Evolutionary conservation across 2,797 vertebrate genomes (phyloP), one percentile per base, ranked within the genome.

Genomic region (Lithobates pipiens): DNA sequence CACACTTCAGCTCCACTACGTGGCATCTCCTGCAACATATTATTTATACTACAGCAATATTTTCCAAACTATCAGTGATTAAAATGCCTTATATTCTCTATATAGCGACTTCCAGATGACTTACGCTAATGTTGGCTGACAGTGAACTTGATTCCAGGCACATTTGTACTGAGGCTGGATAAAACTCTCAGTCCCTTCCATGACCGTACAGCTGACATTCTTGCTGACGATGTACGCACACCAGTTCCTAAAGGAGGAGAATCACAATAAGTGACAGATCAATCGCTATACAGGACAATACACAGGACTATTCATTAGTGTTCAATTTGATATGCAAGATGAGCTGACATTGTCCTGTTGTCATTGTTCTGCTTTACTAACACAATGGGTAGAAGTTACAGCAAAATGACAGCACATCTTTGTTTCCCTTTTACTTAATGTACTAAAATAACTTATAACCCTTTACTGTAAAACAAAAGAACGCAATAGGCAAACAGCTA

Each of bases 221-320:
- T 93, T 98, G 90, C 95, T 96, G 92, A 97, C 97, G 0, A 99
- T 95, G 89, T 96, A 96, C 27, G 98, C 98, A 91, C 98, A 99
- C 97, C 97, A 98, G 93, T 99, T 99, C 92, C 98, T 99, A 39
- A 25, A 10, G 27, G 3, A 80, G 44, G 72, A 25, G 76, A 83
- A 79, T 75, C 81, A 86, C 2, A 34, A 81, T 63, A 57, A 68
- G 54, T 39, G 39, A 3, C 46, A 39, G 70, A 74, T 82, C 32
- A 61, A 65, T 82, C n/a, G 15, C 25, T 11, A 8, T 13, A 27
- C 65, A 67, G 25, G n/a, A 67, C 65, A 25, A 15, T 27, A 29
- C 2, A 63, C 34, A 65, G 18, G 13, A 39, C 34, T 42, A 73
- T 23, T 82, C 15, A 65, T 23, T n/a, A 29, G 5, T 34, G 63